Conservation (phyloP, 2,888 invertebrate species). For the Siphlonurus alternatus region DNA sequence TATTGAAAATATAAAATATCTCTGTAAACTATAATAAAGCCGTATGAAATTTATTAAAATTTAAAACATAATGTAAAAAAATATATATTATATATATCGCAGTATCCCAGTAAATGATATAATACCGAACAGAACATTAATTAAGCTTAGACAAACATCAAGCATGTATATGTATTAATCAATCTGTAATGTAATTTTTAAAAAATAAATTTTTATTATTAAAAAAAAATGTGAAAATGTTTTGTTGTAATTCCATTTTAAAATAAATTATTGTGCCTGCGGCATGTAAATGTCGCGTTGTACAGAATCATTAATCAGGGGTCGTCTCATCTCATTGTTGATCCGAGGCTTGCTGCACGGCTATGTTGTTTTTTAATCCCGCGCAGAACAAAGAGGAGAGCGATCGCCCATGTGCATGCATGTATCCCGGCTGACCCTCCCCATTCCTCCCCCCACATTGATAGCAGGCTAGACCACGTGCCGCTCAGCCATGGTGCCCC, state of each 20-base stretch:
- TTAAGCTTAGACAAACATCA: not conserved
- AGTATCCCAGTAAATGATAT: no score
- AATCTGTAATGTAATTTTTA: not conserved
- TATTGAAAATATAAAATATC: no score
- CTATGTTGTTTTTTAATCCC: not conserved
- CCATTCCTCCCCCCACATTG: not conserved
- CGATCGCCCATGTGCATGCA: no score
- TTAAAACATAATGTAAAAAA: no score
- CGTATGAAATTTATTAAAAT: no score
- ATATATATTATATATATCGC: no score
- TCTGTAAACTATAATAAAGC: no score
- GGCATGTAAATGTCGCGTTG: not conserved
- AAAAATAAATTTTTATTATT: not conserved
- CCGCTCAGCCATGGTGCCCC: not conserved
- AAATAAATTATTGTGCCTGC: not conserved
- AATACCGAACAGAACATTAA: no score
- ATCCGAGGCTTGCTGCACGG: not conserved
- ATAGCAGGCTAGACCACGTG: not conserved
- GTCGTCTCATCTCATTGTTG: not conserved
- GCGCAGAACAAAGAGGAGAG: not conserved
- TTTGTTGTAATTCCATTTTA: not conserved
- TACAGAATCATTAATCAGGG: not conserved
- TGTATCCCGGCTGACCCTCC: not conserved
- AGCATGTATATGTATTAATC: not conserved
- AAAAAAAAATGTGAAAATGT: not conserved